Evolutionary conservation across 2,797 vertebrate genomes (phyloP).

Genomic region (Tokudaia muenninki): DNA sequence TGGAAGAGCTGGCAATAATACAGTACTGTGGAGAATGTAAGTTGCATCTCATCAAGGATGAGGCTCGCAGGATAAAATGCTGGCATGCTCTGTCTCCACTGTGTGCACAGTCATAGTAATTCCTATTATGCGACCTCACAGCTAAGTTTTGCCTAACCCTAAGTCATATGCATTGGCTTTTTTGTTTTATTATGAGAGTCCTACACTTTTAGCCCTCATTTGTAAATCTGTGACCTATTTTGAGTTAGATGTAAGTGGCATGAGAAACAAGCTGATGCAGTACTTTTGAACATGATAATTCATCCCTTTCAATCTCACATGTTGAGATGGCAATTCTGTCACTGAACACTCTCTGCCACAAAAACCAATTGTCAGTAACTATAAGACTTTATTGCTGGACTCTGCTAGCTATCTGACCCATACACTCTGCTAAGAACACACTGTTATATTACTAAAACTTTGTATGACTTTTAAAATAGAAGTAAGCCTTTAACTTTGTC

Average conservation of each 20-base stretch:
- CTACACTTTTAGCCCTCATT: background rate
- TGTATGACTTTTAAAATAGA: conserved; percentile 3
- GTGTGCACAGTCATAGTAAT: too few species aligned
- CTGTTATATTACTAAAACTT: background rate
- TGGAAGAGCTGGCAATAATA: background rate
- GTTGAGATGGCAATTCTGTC: background rate
- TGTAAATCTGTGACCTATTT: background rate
- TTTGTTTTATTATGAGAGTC: background rate
- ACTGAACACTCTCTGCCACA: background rate
- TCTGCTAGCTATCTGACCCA: background rate
- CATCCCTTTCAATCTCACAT: background rate
- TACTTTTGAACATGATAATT: background rate
- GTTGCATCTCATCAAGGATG: background rate
- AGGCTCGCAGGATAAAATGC: background rate
- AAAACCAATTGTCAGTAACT: background rate
- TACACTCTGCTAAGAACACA: background rate
- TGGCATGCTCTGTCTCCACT: background rate
- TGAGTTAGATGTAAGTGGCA: background rate
- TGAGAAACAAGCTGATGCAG: background rate
- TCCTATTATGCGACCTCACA: background rate
- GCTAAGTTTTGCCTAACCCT: background rate
- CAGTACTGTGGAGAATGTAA: background rate
- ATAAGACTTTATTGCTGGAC: background rate
- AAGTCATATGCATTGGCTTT: background rate
- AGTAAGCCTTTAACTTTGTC: background rate